Percentiles rank a stretch among this genome's conserved stretches.
These are phyloP conservation scores for Podargus strigoides DNA, from an alignment of 2,797 vertebrate species.

Conservation along the genomic window DNA sequence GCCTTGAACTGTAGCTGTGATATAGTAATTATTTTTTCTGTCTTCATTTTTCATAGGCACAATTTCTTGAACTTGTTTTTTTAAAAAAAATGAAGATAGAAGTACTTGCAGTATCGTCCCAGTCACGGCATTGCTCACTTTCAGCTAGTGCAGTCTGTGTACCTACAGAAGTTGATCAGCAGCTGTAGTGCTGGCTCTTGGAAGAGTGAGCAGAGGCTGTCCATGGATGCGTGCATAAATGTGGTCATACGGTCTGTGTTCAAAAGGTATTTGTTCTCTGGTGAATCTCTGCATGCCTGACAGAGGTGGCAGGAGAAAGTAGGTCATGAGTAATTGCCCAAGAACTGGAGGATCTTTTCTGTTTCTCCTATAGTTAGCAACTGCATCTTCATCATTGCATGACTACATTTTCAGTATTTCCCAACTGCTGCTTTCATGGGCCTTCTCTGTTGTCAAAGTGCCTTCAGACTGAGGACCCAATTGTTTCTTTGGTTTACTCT, in stretches of 20 bases:
- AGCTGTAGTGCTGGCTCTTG: not conserved
- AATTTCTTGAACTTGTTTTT: not conserved
- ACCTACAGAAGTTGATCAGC: not conserved
- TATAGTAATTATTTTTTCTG: not conserved
- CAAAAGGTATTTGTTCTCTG: not conserved
- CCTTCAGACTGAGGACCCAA: not conserved
- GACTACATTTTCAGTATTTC: not conserved
- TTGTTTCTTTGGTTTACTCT: not conserved
- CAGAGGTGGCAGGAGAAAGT: not conserved
- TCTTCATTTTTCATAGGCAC: not conserved
- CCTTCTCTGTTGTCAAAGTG: not conserved
- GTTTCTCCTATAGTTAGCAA: not conserved
- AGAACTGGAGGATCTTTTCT: not conserved
- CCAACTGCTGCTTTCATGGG: not conserved
- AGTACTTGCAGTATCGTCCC: not conserved
- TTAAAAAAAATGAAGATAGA: not conserved
- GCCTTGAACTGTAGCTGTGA: not conserved
- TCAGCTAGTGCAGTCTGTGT: not conserved
- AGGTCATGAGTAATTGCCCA: not conserved
- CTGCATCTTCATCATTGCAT: not conserved
- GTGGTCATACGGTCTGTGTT: not conserved
- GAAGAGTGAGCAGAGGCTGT: not conserved
- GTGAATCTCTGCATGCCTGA: not conserved
- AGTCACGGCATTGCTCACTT: accelerated
- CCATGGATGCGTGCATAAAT: not conserved